Evolutionary conservation across 2,888 invertebrate genomes (phyloP), one percentile per base, ranked within the genome.

Genomic region (Dolomedes plantarius): DNA sequence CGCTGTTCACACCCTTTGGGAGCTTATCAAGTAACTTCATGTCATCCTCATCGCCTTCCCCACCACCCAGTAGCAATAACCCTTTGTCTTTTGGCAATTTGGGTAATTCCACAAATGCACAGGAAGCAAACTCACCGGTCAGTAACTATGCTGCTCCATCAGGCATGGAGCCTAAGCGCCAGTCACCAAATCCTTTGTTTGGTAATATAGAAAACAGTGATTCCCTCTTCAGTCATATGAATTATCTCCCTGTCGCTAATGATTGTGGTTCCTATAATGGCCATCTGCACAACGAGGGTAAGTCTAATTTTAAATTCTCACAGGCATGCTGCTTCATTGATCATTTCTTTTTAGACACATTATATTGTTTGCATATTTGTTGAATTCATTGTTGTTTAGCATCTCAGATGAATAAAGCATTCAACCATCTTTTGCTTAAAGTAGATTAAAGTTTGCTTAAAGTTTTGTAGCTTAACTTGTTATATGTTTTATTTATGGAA

Each of bases 21-120:
- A 88, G 81, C 83, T 76, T 82, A 50, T 87, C 80, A 29, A 87
- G 88, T 74, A 88, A 86, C 68, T 86, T 86, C 69, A 32, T 86
- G 69, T 82, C 82, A 27, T 86, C 85, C 13, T 74, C 79, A 13
- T 75, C 73, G 56, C 77, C 87, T 36, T 86, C 82, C n/a, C 74
- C 73, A 71, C 82, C 82, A 36, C 79, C 80, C 41, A 68, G 72
- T 39, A 83, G 67, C 32, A 88, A 67, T 23, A 77, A 85, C 28
- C 76, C 71, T 16, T 31, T 75, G 19, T 65, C 76, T 28, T 83
- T 83, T 9, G 76, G 72, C 9, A 73, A 31, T 19, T 7, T 79
- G 36, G 67, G 73, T 7, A 27, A 19, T 74, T 77, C 77, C 36
- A 39, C 77, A 16, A 77, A 73, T 56, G 32, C 19, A 28, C 73